Evolutionary conservation across 2,888 invertebrate species (phyloP), one percentile per base, ranked within the genome.

Genomic region (Macrosoma leucophasiata): DNA sequence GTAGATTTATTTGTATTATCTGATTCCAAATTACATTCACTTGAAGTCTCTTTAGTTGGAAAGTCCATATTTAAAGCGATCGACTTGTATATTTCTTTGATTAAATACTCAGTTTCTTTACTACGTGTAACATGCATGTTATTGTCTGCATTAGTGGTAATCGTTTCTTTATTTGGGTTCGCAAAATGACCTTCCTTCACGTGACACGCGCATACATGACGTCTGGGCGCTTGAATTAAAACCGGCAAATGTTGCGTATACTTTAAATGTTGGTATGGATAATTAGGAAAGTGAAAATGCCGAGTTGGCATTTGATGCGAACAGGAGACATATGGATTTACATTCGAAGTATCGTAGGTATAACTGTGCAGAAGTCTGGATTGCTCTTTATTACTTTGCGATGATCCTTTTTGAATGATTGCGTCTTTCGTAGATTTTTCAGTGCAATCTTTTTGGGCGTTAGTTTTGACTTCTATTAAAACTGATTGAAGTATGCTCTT

Each of bases 81-180:
- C 1, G 81, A 77, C 40, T 75, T 77, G 48, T 82, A 81, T 51
- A 81, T 81, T 53, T 81, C 79, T 47, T 74, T 69, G 12, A 81
- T 78, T 13, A 81, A 55, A 34, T 68, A 68, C 22, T 75, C 64
- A 2, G 78, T 76, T 61, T 78, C 78, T 23, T 58, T 63, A 33
- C 39, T 65, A 3, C 46, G 58, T 8, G 46, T 31, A 7, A 41
- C 47, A 29, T 46, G 46, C 1, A 31, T 14, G n/a, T 39, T 34
- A 2, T 41, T 29, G 6, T 60, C 70, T 1, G 75, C 75, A 47
- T 75, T 77, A 1, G 76, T 77, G 8, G 67, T 59, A 9, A 54
- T 50, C 19, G 62, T 57, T 3, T 45, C 39, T 4, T 58, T 50
- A 21, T 10, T 43, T 10, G 53, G 38, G 13, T 45, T 56, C n/a